Evolutionary conservation across 2,888 invertebrate species (phyloP).

Genomic region (Acrobasis consociella): DNA sequence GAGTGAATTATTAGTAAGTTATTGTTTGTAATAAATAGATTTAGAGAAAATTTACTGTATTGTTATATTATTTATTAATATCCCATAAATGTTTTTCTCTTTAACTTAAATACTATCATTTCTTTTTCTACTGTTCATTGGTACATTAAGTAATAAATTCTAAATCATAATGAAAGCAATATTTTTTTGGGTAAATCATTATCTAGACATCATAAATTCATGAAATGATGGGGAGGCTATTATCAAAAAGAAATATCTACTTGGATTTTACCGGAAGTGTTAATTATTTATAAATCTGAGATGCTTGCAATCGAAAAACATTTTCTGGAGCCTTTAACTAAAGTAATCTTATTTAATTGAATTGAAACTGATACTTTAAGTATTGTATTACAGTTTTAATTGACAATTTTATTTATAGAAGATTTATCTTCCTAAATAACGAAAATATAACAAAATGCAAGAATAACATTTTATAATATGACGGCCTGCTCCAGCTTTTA

Average conservation of each 20-base stretch:
- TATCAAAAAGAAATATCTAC: neutral
- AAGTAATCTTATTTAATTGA: neutral
- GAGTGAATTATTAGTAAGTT: constrained; percentile 27
- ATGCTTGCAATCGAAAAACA: neutral
- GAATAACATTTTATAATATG: no score
- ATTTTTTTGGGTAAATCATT: no score
- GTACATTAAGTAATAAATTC: no score
- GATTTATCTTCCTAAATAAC: neutral
- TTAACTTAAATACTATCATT: no score
- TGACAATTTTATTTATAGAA: neutral
- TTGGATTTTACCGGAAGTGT: neutral
- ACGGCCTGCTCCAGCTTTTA: no score
- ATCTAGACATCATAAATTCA: constrained; percentile 4
- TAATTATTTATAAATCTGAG: constrained; percentile 7
- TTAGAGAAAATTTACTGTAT: neutral
- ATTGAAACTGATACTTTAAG: neutral
- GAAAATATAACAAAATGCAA: no score
- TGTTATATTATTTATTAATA: no score
- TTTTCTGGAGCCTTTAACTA: neutral
- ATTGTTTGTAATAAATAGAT: neutral
- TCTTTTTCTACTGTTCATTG: no score
- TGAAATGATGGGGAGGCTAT: neutral
- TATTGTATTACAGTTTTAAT: neutral
- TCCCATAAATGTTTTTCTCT: no score
- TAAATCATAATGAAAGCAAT: no score